Conservation (phyloP, 2,113 vertebrate genomes). For the Mixornis gularis region DNA sequence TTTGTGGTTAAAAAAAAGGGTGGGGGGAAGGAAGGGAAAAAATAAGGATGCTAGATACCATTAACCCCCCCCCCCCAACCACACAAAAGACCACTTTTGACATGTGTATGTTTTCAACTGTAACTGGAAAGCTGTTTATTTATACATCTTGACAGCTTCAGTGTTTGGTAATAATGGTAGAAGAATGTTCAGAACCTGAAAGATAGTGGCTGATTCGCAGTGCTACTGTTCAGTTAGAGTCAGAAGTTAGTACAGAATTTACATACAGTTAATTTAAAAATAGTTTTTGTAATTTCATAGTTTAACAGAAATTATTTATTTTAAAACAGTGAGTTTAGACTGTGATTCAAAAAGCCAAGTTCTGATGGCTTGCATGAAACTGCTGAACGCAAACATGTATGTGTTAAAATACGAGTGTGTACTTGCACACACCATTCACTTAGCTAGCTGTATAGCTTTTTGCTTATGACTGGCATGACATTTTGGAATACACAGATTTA, state of each 20-base stretch:
- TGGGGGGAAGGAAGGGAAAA: too few relatives aligned
- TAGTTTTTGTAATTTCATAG: neutral
- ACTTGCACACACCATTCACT: neutral
- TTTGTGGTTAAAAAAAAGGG: neutral
- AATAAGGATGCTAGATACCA: neutral
- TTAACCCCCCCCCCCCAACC: neutral
- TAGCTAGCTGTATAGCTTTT: neutral
- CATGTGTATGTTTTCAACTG: neutral
- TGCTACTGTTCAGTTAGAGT: neutral
- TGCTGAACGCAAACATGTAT: neutral
- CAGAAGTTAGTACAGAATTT: neutral
- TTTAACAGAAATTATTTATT: neutral
- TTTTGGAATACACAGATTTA: neutral
- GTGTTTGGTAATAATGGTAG: neutral
- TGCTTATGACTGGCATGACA: constrained; percentile 16
- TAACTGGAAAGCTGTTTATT: neutral
- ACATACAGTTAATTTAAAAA: neutral
- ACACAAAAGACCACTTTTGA: neutral
- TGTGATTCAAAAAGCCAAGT: neutral
- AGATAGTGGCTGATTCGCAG: neutral
- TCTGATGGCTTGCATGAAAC: neutral
- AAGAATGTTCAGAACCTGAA: neutral
- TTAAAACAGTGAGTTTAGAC: neutral
- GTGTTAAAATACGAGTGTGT: neutral
- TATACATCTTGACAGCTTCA: neutral